Base-by-base conservation (phyloP, 2,113 vertebrate genomes). In the Platichthys stellatus region DNA sequence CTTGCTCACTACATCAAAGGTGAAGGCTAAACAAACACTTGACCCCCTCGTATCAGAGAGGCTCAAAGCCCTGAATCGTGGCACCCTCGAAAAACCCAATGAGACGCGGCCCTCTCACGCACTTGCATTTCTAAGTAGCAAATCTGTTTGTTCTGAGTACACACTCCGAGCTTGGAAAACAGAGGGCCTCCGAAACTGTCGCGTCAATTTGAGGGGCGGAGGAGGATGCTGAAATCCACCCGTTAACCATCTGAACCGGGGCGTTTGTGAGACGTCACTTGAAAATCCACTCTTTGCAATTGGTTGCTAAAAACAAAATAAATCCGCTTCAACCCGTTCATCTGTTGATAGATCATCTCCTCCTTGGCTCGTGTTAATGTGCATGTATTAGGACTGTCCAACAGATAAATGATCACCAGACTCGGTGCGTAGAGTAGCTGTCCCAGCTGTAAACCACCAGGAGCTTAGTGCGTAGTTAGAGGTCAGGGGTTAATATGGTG, bases 401-500 rank as follows among this genome's bases (percentile, higher is more conserved):
- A n/a, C 49, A 47, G 23, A 74, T 72, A 61, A 69, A 71, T 71
- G 21, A 54, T 60, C 49, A 15, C 45, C 45, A 45, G 53, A 69
- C 63, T 69, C 21, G 35, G 69, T 38, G 23, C 35, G 21, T 5
- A 20, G 66, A 82, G 63, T 66, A 38, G 51, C 51, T 71, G 59
- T 80, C 78, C 63, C 65, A 84, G 85, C 80, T 87, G 86, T 84
- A 85, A 86, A 84, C 62, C 74, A 84, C 71, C 66, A 82, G 65
- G 64, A 86, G 76, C 71, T 78, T 81, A 83, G 83, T 60, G 78
- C 78, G 66, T 85, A 77, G 76, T 83, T 82, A 65, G 73, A 87
- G 88, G 86, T 92, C 85, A 86, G 63, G 76, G 83, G 88, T 91
- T 88, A 89, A 91, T 81, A 67, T 81, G 83, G 26, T 86, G 91